Conservation (phyloP, 1,140 invertebrate species). For the Cheumatopsyche charites region DNA sequence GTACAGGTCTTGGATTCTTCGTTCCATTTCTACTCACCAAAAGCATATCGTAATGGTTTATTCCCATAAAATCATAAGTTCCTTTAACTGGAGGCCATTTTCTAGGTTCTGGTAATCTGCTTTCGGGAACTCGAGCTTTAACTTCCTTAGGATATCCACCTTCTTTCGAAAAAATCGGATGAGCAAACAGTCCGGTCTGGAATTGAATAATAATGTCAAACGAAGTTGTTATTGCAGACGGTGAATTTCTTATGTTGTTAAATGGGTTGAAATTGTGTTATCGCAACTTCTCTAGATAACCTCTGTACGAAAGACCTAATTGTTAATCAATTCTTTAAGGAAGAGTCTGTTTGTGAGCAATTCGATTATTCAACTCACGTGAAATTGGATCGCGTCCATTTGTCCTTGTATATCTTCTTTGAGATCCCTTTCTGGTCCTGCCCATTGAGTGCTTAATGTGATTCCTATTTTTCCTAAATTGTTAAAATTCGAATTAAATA, state of each 20-base stretch:
- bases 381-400: conserved; percentile 53
- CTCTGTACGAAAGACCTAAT: no score
- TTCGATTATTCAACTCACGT: conserved; percentile 42
- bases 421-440: conserved; percentile 54
- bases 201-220: conserved; percentile 33
- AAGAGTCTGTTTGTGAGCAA: no score
- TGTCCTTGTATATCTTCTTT: conserved; percentile 57
- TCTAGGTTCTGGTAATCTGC: conserved; percentile 50
- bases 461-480: conserved; percentile 61
- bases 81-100: conserved; percentile 56
- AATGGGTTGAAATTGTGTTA: no score
- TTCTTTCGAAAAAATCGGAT: conserved; percentile 49
- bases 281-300: background rate
- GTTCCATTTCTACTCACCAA: conserved; percentile 12
- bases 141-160: conserved; percentile 52
- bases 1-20: background rate
- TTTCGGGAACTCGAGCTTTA: conserved; percentile 48
- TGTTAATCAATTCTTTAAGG: no score
- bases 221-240: no score
- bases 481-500: background rate
- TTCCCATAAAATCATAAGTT: conserved; percentile 52
- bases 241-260: background rate
- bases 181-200: conserved; percentile 49
- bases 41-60: conserved; percentile 49
- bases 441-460: conserved; percentile 58